phyloP scores from a whole-genome alignment of 1,140 invertebrate species.

The Melanaphis sacchari region DNA sequence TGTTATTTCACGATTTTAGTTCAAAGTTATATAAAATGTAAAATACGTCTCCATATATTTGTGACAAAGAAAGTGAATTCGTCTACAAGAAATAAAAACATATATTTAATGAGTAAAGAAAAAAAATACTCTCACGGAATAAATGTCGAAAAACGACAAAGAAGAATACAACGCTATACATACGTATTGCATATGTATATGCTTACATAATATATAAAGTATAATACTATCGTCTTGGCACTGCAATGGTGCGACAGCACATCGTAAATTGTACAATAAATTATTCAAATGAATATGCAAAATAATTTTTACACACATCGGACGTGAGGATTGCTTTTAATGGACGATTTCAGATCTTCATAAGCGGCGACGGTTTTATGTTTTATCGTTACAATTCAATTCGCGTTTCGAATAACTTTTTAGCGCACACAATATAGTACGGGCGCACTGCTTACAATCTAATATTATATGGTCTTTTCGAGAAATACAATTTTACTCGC shows the following conservation, averaged over 20 bases:
- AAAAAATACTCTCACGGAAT: neutral
- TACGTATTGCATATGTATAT: neutral
- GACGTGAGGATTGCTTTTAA: neutral
- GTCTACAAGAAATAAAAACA: neutral
- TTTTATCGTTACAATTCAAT: neutral
- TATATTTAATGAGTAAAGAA: neutral
- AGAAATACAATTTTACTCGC: neutral
- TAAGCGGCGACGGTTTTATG: neutral
- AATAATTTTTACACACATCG: neutral
- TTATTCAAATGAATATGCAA: slow-evolving; percentile 34
- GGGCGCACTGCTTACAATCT: neutral
- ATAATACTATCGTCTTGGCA: neutral
- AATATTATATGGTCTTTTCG: neutral
- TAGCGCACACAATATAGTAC: neutral
- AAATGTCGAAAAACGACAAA: neutral
- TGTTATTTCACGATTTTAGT: neutral
- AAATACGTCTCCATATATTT: neutral
- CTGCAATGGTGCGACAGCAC: neutral
- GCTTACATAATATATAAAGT: slow-evolving; percentile 5
- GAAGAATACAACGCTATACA: neutral
- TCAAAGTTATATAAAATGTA: neutral
- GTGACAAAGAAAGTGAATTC: neutral
- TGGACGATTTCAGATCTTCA: slow-evolving; percentile 15
- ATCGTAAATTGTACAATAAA: neutral
- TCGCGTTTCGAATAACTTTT: neutral